phyloP scores from a whole-genome alignment of 2,113 vertebrate genomes.

The Thermophis baileyi region DNA sequence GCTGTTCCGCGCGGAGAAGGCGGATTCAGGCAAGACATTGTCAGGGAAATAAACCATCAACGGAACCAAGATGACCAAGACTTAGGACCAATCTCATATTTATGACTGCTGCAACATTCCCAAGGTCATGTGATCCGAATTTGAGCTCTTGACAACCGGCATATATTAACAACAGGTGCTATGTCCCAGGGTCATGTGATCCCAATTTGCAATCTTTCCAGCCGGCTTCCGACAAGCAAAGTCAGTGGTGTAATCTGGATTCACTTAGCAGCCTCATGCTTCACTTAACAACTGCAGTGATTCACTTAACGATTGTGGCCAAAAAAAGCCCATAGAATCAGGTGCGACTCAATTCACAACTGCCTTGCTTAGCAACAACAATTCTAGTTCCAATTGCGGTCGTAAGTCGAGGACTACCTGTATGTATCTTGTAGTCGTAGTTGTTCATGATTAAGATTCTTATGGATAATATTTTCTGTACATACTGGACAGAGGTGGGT shows the following conservation, averaged over 20 bases:
- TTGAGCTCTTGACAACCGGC: background rate
- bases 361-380: too few species aligned
- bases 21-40: slow-evolving; percentile 36
- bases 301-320: too few species aligned
- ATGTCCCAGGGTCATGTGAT: too few species aligned
- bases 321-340: too few species aligned
- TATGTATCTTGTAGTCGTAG: rapidly evolving
- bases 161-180: too few species aligned
- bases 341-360: too few species aligned
- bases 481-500: too few species aligned
- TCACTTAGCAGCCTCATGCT: background rate
- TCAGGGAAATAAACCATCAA: slow-evolving; percentile 51
- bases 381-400: too few species aligned
- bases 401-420: too few species aligned
- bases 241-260: background rate
- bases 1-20: slow-evolving; percentile 53
- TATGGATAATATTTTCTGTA: slow-evolving; percentile 29
- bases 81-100: background rate
- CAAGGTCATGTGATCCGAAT: background rate
- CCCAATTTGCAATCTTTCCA: too few species aligned
- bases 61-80: background rate
- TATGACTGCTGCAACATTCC: background rate
- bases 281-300: too few species aligned
- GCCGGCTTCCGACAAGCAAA: background rate
- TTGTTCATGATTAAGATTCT: slow-evolving; percentile 31